Base-by-base conservation (phyloP, 2,888 invertebrate species). In the Baronia brevicornis region DNA sequence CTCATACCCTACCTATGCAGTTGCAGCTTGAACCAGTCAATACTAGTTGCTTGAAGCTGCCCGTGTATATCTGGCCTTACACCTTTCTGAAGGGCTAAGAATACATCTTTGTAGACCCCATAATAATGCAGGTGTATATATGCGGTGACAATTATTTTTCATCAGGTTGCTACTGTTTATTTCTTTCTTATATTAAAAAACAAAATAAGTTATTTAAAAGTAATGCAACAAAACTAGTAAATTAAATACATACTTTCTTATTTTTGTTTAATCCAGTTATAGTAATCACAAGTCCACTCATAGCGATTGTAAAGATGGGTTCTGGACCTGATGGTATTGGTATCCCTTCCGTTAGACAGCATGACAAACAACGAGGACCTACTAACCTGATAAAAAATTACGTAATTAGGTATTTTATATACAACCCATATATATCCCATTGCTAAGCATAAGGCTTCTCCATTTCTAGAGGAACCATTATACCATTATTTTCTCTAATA, bases 231-330 rank as follows among this genome's bases (percentile, higher is more conserved):
- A 10, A 14, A 14, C 9, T 3, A 36, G 14, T 15, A 7, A 6
- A 5, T 13, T 5, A 24, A 12, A 21, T 23, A 7, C 15, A 33
- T 15, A 18, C 30, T 21, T 32, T 54, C 78, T 78, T 68, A 73
- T 79, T 28, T 65, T 59, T 22, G 52, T 49, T 28, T 72, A 88
- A 57, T 2, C 88, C 88, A 39, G 92, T 91, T 7, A 89, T 87
- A 2, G 90, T 89, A 12, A 94, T 73, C 3, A 89, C 80, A 11
- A 92, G 65, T 9, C 88, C 87, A 46, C 88, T 80, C 96, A 97
- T 95, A 0, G 94, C 92, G 27, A 93, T 87, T 11, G 91, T 93
- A 54, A 88, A 94, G 1, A 96, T 88, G 0, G 96, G 95, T 53
- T 89, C 89, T 0, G 86, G 86, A 3, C 89, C 90, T 32, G 90